A percentile compares a stretch with the other conserved stretches of the same genome.
These are phyloP conservation scores for Podocnemis expansa DNA, from an alignment of 2,113 vertebrate species.

Conservation along the genomic window DNA sequence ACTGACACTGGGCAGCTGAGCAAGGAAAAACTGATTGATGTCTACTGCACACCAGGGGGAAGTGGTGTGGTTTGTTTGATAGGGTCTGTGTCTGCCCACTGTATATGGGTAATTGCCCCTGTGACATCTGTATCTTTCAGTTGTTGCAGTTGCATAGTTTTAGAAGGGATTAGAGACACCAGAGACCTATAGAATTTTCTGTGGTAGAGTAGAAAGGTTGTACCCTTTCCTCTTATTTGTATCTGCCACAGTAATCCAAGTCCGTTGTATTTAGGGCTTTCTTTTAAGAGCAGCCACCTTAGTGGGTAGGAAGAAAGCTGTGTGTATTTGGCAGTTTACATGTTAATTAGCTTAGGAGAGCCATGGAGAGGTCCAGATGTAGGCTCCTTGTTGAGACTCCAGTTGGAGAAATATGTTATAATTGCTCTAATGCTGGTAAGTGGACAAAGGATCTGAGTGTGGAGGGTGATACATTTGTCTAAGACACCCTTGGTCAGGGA, in stretches of 20 bases:
- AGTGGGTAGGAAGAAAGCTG: not conserved
- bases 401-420: not conserved
- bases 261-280: accelerated
- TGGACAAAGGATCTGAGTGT: not conserved
- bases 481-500: not conserved
- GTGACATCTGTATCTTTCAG: not conserved
- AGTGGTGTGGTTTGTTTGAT: not conserved
- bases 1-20: not conserved
- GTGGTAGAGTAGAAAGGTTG: accelerated
- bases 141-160: not conserved
- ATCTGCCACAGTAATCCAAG: not conserved
- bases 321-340: accelerated
- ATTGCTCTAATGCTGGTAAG: not conserved
- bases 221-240: not conserved
- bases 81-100: accelerated
- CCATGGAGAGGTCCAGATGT: not conserved
- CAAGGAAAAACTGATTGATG: not conserved
- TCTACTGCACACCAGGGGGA: not conserved
- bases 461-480: not conserved
- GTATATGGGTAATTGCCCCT: not conserved
- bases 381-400: not conserved
- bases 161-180: not conserved
- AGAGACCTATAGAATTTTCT: not conserved
- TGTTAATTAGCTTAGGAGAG: not conserved
- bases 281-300: not conserved